Evolutionary conservation across 2,888 invertebrate genomes (phyloP).

Genomic region (Scelioninae gen. 1): DNA sequence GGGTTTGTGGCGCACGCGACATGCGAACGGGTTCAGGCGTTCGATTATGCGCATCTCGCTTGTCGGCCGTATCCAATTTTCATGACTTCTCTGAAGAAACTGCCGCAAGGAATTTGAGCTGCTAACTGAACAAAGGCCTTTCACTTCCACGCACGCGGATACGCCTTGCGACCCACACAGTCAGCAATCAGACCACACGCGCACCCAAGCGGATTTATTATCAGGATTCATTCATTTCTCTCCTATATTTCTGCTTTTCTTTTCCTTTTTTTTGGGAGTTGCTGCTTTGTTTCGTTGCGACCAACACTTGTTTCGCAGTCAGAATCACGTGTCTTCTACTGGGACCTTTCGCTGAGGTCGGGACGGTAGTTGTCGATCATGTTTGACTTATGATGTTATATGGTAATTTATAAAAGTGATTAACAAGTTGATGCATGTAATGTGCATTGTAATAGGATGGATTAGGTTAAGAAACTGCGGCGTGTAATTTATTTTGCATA

Average conservation of each 20-base stretch:
- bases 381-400: conserved; percentile 30
- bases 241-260: conserved; percentile 6
- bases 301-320: conserved; percentile 30
- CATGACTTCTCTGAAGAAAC: conserved; percentile 68
- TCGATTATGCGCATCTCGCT: conserved; percentile 54
- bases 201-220: conserved; percentile 63
- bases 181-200: conserved; percentile 68
- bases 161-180: conserved; percentile 72
- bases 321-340: conserved; percentile 26
- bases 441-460: conserved; percentile 20
- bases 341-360: conserved; percentile 16
- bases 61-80: conserved; percentile 65
- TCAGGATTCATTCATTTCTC: conserved; percentile 54
- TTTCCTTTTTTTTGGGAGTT: neutral
- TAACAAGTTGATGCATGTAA: conserved; percentile 37
- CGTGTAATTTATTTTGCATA: no score
- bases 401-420: conserved; percentile 52
- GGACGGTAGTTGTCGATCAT: conserved; percentile 16
- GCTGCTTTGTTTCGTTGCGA: neutral
- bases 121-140: conserved; percentile 77
- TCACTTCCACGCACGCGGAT: conserved; percentile 76
- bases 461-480: conserved; percentile 8
- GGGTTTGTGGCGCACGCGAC: conserved; percentile 49
- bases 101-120: conserved; percentile 64
- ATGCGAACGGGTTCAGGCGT: conserved; percentile 30